These are phyloP conservation scores for Blennius ocellaris DNA, from an alignment of 2,113 vertebrate genomes.

Conservation along the genomic window DNA sequence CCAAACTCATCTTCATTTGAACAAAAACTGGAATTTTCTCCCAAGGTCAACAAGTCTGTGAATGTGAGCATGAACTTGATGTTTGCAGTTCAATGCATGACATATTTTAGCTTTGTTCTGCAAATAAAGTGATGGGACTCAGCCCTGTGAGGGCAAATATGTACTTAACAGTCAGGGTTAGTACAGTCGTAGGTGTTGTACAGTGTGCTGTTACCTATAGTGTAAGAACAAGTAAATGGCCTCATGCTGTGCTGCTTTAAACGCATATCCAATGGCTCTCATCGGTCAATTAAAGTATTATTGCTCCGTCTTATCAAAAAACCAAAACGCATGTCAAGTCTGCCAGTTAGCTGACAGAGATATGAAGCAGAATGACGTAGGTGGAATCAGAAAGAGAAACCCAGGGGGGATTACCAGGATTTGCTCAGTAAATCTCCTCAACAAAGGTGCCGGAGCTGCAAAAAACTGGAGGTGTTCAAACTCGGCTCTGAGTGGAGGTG, in stretches of 20 bases:
- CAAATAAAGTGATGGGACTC: background rate
- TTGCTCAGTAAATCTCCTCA: slow-evolving; percentile 77
- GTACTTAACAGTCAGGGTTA: background rate
- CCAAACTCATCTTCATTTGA: background rate
- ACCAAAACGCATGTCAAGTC: slow-evolving; percentile 11
- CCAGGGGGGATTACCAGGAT: slow-evolving; percentile 72
- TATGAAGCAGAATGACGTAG: slow-evolving; percentile 64
- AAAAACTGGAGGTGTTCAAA: slow-evolving; percentile 59
- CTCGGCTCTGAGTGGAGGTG: slow-evolving; percentile 39
- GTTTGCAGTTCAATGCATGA: background rate
- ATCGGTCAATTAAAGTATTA: slow-evolving; percentile 31
- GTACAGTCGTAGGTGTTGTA: background rate
- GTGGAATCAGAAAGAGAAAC: slow-evolving; percentile 67
- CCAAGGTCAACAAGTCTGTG: background rate
- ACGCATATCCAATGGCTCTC: slow-evolving; percentile 4
- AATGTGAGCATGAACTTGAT: background rate
- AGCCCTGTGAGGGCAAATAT: background rate
- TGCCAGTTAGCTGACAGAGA: slow-evolving; percentile 65
- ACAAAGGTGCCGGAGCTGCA: slow-evolving; percentile 65
- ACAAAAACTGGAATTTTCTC: too few species aligned
- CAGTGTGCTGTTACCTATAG: background rate
- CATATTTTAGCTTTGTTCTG: background rate
- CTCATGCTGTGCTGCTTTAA: slow-evolving; percentile 14
- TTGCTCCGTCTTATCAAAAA: background rate
- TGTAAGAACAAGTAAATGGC: slow-evolving; percentile 22